These are phyloP conservation scores for Xestia c-nigrum DNA, from an alignment of 2,888 invertebrate genomes.

Conservation along the genomic window DNA sequence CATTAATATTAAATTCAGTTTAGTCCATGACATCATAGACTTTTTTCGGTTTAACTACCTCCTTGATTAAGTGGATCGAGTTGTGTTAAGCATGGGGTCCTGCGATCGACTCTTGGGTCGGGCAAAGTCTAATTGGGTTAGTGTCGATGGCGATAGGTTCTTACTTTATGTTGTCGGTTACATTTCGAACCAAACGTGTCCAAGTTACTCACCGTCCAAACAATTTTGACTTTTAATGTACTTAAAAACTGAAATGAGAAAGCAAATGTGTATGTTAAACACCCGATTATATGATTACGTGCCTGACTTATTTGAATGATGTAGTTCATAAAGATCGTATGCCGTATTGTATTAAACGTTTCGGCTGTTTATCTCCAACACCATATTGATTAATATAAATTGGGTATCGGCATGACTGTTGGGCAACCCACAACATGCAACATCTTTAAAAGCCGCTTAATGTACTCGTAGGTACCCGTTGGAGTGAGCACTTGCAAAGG, in stretches of 20 bases:
- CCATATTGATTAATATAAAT: conserved; percentile 68
- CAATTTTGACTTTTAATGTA: not conserved
- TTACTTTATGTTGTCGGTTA: not conserved
- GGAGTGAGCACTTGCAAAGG: conserved; percentile 18
- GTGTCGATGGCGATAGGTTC: too few relatives aligned
- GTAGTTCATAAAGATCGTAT: conserved; percentile 27
- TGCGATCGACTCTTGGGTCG: too few relatives aligned
- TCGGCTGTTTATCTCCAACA: conserved; percentile 58
- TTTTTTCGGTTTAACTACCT: not conserved
- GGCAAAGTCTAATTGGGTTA: too few relatives aligned
- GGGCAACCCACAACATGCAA: conserved; percentile 51
- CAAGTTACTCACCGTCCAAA: not conserved
- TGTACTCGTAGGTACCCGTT: not conserved
- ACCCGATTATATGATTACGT: not conserved
- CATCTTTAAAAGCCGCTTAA: conserved; percentile 49
- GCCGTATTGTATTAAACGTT: conserved; percentile 37
- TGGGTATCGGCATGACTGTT: conserved; percentile 57
- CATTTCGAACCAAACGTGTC: not conserved
- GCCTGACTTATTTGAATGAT: conserved; percentile 25
- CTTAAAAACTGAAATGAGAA: conserved; percentile 5
- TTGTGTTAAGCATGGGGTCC: too few relatives aligned
- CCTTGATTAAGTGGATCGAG: too few relatives aligned
- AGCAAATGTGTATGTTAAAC: conserved; percentile 11
- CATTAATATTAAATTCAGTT: not conserved
- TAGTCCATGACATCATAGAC: not conserved